Evolutionary conservation across 2,888 invertebrate species (phyloP), one percentile per base, ranked within the genome.

Genomic region (Drosophila glabriapex): DNA sequence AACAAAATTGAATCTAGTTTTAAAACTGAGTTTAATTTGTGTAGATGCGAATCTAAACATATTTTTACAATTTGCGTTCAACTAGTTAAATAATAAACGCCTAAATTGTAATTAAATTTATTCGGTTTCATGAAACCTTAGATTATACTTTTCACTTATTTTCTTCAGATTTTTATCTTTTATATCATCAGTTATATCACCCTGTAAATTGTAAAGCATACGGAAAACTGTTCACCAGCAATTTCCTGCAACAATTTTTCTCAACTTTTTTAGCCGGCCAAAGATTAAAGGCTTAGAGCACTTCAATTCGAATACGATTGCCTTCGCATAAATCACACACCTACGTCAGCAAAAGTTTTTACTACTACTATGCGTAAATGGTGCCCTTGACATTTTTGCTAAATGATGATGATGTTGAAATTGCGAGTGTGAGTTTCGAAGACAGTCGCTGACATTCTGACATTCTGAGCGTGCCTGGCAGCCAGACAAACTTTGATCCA

Each of bases 301-400:
- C 73, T 73, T 79, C 73, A 68, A 83, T 80, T 80, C 79, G 76
- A 83, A 83, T 76, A 66, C 83, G 76, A 76, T 83, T 83, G 78
- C 67, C 66, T 59, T 78, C 28, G 65, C 82, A 82, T 83, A 84
- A 83, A 83, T 83, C 83, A 83, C 64, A 81, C 75, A 72, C 64
- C 54, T 54, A 68, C 56, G 52, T 70, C 49, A 66, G 65, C 55
- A 69, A 73, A 82, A 77, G 70, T 73, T 81, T 75, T 66, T 54
- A n/a, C 62, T 22, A 10, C 54, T 16, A 59, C 43, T 67, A 65
- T 28, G 28, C 43, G n/a, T 43, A 29, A 55, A 41, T 46, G 64
- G 82, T 82, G 71, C 69, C 68, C 75, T 78, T 75, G 72, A 82
- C 65, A 76, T 73, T 78, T 50, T 55, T 55, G 68, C 78, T 76